Percentiles rank a stretch among this genome's conserved stretches.
phyloP scores from a whole-genome alignment of 2,888 invertebrate species.

The Pheosia tremula region DNA sequence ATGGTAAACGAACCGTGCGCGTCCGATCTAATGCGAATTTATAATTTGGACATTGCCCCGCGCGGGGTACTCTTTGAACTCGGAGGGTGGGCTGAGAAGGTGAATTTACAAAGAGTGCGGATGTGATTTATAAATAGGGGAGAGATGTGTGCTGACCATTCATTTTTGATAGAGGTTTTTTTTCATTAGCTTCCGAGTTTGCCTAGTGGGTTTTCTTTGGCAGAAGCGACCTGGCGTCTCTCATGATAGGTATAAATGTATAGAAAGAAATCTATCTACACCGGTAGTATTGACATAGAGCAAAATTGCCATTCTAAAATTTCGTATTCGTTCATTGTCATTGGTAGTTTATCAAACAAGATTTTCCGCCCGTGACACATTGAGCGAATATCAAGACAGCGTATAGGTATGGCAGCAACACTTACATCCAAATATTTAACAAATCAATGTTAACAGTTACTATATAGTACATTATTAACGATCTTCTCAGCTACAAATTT shows the following conservation, averaged over 20 bases:
- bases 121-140: constrained; percentile 79
- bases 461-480: too few relatives aligned
- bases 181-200: constrained; percentile 61
- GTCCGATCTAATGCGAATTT: constrained; percentile 85
- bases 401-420: too few relatives aligned
- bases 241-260: background rate
- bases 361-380: too few relatives aligned
- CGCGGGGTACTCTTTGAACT: constrained; percentile 79
- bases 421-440: too few relatives aligned
- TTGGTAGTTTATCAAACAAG: too few relatives aligned
- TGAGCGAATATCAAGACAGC: too few relatives aligned
- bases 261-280: background rate
- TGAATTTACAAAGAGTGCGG: constrained; percentile 77
- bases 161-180: constrained; percentile 60
- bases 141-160: constrained; percentile 61
- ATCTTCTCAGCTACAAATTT: too few relatives aligned
- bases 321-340: too few relatives aligned
- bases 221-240: background rate
- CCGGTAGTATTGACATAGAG: too few relatives aligned
- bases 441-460: too few relatives aligned
- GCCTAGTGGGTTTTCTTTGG: constrained; percentile 13
- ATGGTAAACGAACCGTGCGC: constrained; percentile 84
- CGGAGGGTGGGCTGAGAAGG: constrained; percentile 66
- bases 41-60: constrained; percentile 84
- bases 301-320: too few relatives aligned